Evolutionary conservation across 2,888 invertebrate genomes (phyloP), one percentile per base, ranked within the genome.

Genomic region (Aporophyla nigra): DNA sequence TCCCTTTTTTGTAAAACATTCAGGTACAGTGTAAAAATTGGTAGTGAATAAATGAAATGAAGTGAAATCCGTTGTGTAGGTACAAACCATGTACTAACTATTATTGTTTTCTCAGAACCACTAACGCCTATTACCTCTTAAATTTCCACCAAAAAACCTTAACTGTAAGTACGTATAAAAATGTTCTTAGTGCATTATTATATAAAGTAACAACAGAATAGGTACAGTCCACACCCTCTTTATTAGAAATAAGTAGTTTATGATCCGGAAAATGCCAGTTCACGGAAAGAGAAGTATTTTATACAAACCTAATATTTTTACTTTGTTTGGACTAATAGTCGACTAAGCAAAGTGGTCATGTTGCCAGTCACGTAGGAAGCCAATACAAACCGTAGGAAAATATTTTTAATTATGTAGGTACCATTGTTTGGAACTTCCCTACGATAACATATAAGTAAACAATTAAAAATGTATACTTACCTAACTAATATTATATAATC

Each of bases 341-440:
- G 46, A 61, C 66, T 83, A 54, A 78, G 58, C 49, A 43, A n/a
- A 21, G 40, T 49, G 49, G 1, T 56, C 59, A 63, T 65, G 63
- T 59, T 71, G 21, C 16, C 14, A 59, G 73, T 79, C 80, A 82
- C 84, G 80, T 74, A 74, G 66, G 6, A 24, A 70, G 59, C 49
- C 49, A 51, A 54, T 16, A 54, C 21, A 40, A 54, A 56, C 40
- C 7, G 16, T 51, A 61, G n/a, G 62, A 46, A 54, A 51, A 65
- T 67, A 43, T 63, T 74, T 54, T 62, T 54, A 56, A 63, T 58
- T 63, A n/a, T 63, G 21, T 43, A 7, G 43, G 43, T 46, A 24
- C 14, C 7, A n/a, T 46, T 14, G 14, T n/a, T 80, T 24, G 16
- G 12, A 33, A 53, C 27, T 63, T 63, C 53, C 65, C n/a, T 6